Evolutionary conservation across 2,888 invertebrate genomes (phyloP).

Genomic region (Cephus pulcher): DNA sequence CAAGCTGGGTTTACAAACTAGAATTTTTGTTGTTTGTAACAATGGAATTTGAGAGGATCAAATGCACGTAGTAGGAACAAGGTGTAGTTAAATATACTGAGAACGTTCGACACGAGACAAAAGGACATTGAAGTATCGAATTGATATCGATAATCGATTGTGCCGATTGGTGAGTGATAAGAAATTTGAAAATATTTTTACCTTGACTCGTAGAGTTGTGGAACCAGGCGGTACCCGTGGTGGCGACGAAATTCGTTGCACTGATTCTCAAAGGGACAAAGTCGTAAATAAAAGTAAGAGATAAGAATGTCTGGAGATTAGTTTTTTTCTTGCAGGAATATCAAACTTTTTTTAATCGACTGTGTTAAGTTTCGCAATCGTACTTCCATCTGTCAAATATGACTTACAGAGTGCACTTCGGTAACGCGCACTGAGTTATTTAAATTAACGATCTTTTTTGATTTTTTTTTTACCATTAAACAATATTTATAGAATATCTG

Average conservation of each 20-base stretch:
- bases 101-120: not conserved
- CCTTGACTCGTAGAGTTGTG: constrained; percentile 30
- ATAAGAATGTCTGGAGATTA: constrained; percentile 10
- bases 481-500: not conserved
- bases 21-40: not conserved
- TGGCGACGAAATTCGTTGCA: constrained; percentile 32
- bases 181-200: constrained; percentile 10
- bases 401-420: not conserved
- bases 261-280: constrained; percentile 11
- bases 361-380: not conserved
- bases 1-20: too few relatives aligned
- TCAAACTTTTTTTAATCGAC: too few relatives aligned
- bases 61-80: not conserved
- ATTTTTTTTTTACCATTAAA: not conserved
- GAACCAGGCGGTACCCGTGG: constrained; percentile 23
- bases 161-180: not conserved
- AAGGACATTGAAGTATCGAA: not conserved
- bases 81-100: not conserved
- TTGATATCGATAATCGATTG: not conserved
- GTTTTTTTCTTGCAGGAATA: not conserved
- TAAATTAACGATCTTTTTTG: not conserved
- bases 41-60: not conserved
- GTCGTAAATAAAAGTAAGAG: constrained; percentile 9
- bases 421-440: not conserved
- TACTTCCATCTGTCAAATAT: not conserved